Percentiles rank a stretch among this genome's conserved stretches.
Evolutionary conservation across 2,113 vertebrate species (phyloP).

Genomic region (Leiothrix lutea): DNA sequence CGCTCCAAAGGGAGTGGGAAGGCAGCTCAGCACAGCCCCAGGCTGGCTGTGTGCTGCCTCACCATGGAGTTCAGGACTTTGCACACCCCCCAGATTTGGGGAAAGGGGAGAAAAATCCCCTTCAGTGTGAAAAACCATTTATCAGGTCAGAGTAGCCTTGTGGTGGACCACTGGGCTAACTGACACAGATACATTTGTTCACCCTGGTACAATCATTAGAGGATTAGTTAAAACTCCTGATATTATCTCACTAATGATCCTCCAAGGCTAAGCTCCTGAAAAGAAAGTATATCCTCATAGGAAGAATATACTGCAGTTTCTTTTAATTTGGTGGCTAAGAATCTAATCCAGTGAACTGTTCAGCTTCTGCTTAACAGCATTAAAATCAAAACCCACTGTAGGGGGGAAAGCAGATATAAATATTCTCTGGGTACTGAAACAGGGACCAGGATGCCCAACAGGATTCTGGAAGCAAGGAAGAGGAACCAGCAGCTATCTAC

Average conservation of each 20-base stretch:
- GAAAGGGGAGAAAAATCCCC: neutral
- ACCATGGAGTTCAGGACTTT: neutral
- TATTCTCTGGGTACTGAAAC: neutral
- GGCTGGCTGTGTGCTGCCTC: accelerated
- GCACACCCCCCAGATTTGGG: neutral
- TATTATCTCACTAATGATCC: neutral
- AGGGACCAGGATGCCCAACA: neutral
- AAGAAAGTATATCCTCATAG: constrained; percentile 5
- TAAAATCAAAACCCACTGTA: neutral
- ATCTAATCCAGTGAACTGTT: neutral
- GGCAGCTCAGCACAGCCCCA: neutral
- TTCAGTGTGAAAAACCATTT: neutral
- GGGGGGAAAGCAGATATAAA: neutral
- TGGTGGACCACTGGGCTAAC: neutral
- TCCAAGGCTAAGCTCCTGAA: neutral
- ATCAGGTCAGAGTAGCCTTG: neutral
- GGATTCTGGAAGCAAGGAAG: neutral
- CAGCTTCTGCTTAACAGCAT: constrained; percentile 3
- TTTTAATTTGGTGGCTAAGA: neutral
- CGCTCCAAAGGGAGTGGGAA: neutral
- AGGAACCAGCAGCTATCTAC: neutral
- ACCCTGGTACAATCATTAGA: neutral
- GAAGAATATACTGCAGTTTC: neutral
- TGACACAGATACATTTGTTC: neutral
- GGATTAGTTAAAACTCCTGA: neutral